Base-by-base conservation (phyloP, 2,797 vertebrate species). In the Bradypodion pumilum region DNA sequence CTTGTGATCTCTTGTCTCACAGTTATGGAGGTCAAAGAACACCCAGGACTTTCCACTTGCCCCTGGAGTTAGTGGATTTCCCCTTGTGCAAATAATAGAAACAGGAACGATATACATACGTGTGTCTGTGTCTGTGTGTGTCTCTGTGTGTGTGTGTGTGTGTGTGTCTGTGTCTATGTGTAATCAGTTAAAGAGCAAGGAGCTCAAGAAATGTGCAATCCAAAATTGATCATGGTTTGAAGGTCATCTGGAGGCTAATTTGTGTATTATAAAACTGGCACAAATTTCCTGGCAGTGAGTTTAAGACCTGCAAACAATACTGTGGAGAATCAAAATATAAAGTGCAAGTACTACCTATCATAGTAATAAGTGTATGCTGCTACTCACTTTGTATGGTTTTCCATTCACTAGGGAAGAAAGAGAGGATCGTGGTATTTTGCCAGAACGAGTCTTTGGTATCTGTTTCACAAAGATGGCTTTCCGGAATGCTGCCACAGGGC, bases 401-500 rank as follows among this genome's bases (percentile, higher is more conserved):
- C 96, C 92, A 87, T 98, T 99, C 90, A 98, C 94, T 25, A 99
- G 95, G 21, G 96, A 95, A 73, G 97, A 96, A 6, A 99, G 94
- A 76, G 97, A 87, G 0, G 98, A 97, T 46, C 98, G 96, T 1
- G 98, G 98, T 75, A 98, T 98, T 94, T 99, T 99, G 74, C 98
- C 98, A 0, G 98, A 99, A 60, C 98, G 97, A 0, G 98, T 99
- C 94, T 99, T 99, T 1, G 98, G 98, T 44, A 99, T 90, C 46
- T 94, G 95, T 3, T 90, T 90, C 68, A 99, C 97, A 86, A 99
- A 97, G 25, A 98, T 87, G 0, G 96, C 96, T 76, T 96, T 98
- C 93, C 95, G 97, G 86, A 99, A 98, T 65, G 98, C 97, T 27
- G 98, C 98, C 16, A 99, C 98, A 0, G 98, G 99, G 12, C 98